Base-by-base conservation (phyloP, 1,140 invertebrate genomes). In the Anoplolepis gracilipes region DNA sequence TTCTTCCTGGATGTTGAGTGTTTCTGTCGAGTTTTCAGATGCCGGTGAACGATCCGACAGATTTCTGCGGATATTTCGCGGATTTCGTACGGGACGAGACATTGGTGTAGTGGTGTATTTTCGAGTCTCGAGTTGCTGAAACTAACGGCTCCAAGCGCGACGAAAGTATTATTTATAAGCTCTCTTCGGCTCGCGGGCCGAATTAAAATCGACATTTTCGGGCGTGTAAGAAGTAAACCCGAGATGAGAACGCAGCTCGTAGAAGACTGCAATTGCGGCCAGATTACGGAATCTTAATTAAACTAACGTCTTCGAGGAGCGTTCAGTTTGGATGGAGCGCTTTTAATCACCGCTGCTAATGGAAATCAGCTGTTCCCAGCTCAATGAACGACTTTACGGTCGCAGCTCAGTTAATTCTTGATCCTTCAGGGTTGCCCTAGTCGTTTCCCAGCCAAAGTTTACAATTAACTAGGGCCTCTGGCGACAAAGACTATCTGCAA, bases 121-220 rank as follows among this genome's bases (percentile, higher is more conserved):
- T 7, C n/a, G 46, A 39, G 33, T 55, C 33, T 82, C 19, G 42
- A 70, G 25, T 70, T 10, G 67, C 46, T 55, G 78, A 59, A 72
- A 59, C 30, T 33, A 30, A 57, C 33, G 28, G 53, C 53, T 82
- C 59, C 53, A 59, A 11, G 13, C n/a, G 28, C 13, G 55, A 82
- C 67, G 78, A 82, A 82, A 82, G 78, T 82, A 82, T 82, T 82
- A 82, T 57, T 59, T 13, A 28, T 53, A 57, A 59, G 67, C 22
- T 55, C 46, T 67, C 36, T 61, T 61, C 39, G 25, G 33, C 16
- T 42, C 53, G 33, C 42, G 42, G 13, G 13, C 3, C 13, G 33
- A 25, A 30, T 25, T n/a, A n/a, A 25, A 59, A 49, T 53, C 16
- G 64, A 79, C 22, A n/a, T 67, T 49, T 11, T 39, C 33, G 16